phyloP scores from a whole-genome alignment of 2,888 invertebrate genomes.

The Lottia gigantea region DNA sequence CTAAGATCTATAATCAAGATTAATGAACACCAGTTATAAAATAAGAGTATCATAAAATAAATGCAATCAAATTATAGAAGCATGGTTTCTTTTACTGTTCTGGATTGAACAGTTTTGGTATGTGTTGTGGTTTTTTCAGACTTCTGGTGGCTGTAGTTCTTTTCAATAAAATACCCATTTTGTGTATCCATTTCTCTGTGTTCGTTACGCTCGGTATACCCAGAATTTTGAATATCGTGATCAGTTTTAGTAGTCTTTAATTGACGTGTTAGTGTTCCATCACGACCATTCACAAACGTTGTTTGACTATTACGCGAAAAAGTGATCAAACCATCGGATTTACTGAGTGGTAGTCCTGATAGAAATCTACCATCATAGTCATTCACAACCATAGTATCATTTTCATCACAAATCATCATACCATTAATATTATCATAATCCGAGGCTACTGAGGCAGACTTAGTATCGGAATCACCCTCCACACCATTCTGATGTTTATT shows the following conservation, averaged over 20 bases:
- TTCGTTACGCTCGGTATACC: slow-evolving; percentile 26
- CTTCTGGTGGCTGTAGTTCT: slow-evolving; percentile 28
- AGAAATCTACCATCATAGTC: slow-evolving; percentile 30
- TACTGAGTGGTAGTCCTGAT: slow-evolving; percentile 34
- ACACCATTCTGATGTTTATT: slow-evolving; percentile 7
- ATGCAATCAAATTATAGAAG: slow-evolving; percentile 19
- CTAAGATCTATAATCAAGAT: too few species aligned
- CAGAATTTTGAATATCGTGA: slow-evolving; percentile 28
- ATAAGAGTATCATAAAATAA: too few species aligned
- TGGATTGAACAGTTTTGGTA: slow-evolving; percentile 28
- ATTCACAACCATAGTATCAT: slow-evolving; percentile 18
- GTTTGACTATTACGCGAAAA: slow-evolving; percentile 27
- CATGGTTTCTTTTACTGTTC: slow-evolving; percentile 30
- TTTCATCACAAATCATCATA: slow-evolving; percentile 20
- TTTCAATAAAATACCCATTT: slow-evolving; percentile 25
- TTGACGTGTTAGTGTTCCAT: slow-evolving; percentile 25
- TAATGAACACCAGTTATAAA: too few species aligned
- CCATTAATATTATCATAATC: slow-evolving; percentile 59
- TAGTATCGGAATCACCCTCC: slow-evolving; percentile 29
- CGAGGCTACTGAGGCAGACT: slow-evolving; percentile 50
- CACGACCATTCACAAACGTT: slow-evolving; percentile 32
- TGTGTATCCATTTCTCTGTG: slow-evolving; percentile 25
- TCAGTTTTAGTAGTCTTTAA: slow-evolving; percentile 36
- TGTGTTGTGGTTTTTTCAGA: slow-evolving; percentile 27
- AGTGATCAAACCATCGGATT: slow-evolving; percentile 41